phyloP scores from a whole-genome alignment of 1,140 invertebrate species.

The Apis florea region DNA sequence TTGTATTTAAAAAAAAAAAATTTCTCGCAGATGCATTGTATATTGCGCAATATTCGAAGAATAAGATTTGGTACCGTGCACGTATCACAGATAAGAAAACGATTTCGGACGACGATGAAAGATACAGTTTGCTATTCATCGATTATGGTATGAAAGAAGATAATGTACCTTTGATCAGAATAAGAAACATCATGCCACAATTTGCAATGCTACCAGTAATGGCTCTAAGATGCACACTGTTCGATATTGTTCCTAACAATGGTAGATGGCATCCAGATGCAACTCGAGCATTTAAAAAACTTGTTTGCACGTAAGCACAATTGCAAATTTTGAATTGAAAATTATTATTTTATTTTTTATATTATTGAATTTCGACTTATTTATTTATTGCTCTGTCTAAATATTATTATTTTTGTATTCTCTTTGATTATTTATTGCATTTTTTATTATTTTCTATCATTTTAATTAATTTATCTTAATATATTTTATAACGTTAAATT shows the following conservation, averaged over 20 bases:
- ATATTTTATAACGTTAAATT: too few relatives aligned
- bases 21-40: conserved; percentile 75
- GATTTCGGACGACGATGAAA: background rate
- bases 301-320: conserved; percentile 76
- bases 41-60: conserved; percentile 68
- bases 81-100: conserved; percentile 41
- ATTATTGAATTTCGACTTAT: background rate
- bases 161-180: conserved; percentile 46
- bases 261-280: conserved; percentile 77
- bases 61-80: conserved; percentile 67
- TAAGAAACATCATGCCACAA: conserved; percentile 57
- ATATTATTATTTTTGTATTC: background rate
- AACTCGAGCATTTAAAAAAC: conserved; percentile 72
- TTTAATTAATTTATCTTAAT: too few relatives aligned
- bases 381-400: background rate
- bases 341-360: too few relatives aligned
- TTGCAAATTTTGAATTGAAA: background rate
- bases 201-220: conserved; percentile 68
- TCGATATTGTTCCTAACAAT: conserved; percentile 75
- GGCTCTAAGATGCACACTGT: conserved; percentile 78
- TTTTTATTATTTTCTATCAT: too few relatives aligned
- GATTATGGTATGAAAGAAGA: conserved; percentile 67
- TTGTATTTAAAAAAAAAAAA: background rate
- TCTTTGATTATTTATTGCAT: too few relatives aligned
- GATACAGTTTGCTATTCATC: conserved; percentile 62